phyloP scores from a whole-genome alignment of 2,113 vertebrate genomes.

The Melanocharis versteri region DNA sequence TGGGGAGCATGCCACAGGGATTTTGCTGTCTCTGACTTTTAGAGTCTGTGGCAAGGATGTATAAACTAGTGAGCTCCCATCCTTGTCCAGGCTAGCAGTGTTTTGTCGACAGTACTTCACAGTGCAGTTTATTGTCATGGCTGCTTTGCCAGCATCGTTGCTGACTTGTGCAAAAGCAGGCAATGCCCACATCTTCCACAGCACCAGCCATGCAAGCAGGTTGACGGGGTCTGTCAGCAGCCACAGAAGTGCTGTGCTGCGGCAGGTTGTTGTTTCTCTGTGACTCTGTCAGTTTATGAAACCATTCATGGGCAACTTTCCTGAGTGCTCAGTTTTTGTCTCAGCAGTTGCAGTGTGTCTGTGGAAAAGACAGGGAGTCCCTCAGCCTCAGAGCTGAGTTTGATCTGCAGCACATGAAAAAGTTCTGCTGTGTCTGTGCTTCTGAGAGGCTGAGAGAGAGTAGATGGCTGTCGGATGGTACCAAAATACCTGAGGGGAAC shows the following conservation, averaged over 20 bases:
- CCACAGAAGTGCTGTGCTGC: neutral
- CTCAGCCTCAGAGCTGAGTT: neutral
- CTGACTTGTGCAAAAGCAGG: neutral
- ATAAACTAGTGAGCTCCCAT: neutral
- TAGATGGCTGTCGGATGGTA: neutral
- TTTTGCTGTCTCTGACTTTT: neutral
- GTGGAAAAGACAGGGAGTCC: neutral
- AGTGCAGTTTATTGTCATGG: neutral
- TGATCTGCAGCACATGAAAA: neutral
- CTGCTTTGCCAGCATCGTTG: neutral
- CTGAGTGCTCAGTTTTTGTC: neutral
- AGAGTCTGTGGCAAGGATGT: neutral
- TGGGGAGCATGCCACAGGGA: neutral
- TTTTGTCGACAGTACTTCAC: neutral
- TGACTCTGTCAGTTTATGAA: neutral
- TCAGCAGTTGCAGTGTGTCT: neutral
- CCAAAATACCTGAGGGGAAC: neutral
- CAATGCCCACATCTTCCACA: neutral
- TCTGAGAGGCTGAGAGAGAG: neutral
- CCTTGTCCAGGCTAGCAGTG: neutral
- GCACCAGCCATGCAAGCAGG: neutral
- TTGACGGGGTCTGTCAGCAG: neutral
- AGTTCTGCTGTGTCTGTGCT: neutral
- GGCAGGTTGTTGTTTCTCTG: neutral
- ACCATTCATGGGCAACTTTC: rapidly evolving